Base-by-base conservation (phyloP, 2,888 invertebrate species). In the Amphipoea lucens region DNA sequence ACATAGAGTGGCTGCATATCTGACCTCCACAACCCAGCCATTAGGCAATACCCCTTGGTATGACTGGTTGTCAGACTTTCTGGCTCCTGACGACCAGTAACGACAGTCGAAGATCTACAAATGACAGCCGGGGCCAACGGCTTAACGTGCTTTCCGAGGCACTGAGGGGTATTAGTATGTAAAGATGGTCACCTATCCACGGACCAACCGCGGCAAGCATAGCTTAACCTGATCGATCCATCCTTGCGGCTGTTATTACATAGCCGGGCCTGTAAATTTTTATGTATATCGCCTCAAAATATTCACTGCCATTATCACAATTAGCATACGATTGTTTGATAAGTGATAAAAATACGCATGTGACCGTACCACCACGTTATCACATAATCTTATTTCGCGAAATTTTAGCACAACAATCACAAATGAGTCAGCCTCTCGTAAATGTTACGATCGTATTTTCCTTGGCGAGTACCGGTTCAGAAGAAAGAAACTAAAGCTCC, bases 381-480 rank as follows among this genome's bases (percentile, higher is more conserved):
- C 76, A 69, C n/a, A 23, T 74, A 74, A 83, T 84, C 71, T 63
- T 60, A 74, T 74, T 83, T 83, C 74, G 76, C 63, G 42, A 75
- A 82, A 84, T 74, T 76, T 54, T 62, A 74, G 9, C 65, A 80
- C 14, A 87, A 84, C 62, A 85, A 87, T 74, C 71, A 68, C 17
- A n/a, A n/a, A 60, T 87, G 87, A 87, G 45, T 85, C 87, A 85
- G 51, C 29, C 14, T 29, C 12, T 83, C 54, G 66, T 67, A 57
- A 87, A 66, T 65, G 79, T 68, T 68, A 57, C 74, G 66, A 66
- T 60, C 4, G 54, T 80, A 66, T 84, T 84, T 84, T 84, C 81
- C 85, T 84, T 80, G 72, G 66, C 40, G 36, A 73, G 66, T 87
- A 87, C 85, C 85, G 85, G 87, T 81, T 81, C 54, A 68, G 72